Evolutionary conservation across 2,113 vertebrate species (phyloP), one percentile per base, ranked within the genome.

Genomic region (Aptenodytes patagonicus): DNA sequence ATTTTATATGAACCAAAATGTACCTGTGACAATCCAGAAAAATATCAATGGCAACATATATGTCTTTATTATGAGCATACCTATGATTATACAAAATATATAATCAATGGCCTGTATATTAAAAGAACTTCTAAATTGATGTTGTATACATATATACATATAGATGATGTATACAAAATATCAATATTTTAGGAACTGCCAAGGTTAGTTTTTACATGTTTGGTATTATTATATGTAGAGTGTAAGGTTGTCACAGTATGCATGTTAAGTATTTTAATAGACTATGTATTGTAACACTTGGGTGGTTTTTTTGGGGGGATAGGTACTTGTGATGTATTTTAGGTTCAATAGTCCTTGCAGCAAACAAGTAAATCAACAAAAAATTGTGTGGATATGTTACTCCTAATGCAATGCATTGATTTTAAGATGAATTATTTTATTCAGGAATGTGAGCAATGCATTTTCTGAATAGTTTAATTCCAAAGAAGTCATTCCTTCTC

Each of bases 241-340:
- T 17, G 17, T 46, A 80, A 75, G 14, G 10, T 5, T 71, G 21
- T 29, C n/a, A 54, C 14, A 44, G 10, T 58, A 36, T 40, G 3
- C 38, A n/a, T 6, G 4, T 38, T 47, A 62, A 58, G 22, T 71
- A 72, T 71, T 93, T 82, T 34, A 78, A 44, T 22, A 42, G 13
- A 28, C 28, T 54, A 24, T 16, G 9, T 32, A 46, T n/a, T 55
- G 9, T 36, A 87, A 71, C 5, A 5, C 0, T 47, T 65, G 6
- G 10, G 3, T 57, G 8, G 0, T 6, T 21, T 26, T 58, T 66
- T 44, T 7, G 6, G 4, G 7, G 7, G 1, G 1, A 26, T 66
- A 36, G 17, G 36, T 54, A 70, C 9, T 68, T 79, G 28, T 79
- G 36, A n/a, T 32, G 2, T 36, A 44, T 75, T 92, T 89, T 57